Base-by-base conservation (phyloP, 1,140 invertebrate genomes). In the Drosophila ananassae region DNA sequence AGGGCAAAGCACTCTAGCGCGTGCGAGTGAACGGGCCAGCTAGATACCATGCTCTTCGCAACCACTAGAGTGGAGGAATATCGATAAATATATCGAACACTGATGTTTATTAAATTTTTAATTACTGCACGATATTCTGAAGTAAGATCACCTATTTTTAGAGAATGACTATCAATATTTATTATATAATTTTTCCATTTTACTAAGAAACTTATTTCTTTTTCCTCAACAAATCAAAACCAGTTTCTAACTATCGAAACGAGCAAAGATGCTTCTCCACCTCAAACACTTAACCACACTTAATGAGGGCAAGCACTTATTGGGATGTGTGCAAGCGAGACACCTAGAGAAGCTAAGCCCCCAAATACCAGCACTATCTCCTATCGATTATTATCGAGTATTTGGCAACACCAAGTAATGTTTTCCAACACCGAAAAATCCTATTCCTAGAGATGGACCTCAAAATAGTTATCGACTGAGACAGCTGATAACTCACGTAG, bases 1-100 rank as follows among this genome's bases (percentile, higher is more conserved):
- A 79, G 82, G 83, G 82, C 82, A 85, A 85, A 87, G 81, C 81
- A 85, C 82, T 72, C 75, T 80, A 61, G 48, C 37, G 13, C 30
- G 37, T 78, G 78, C 32, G 77, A 47, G 74, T 2, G 74, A 85
- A 41, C 46, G 78, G 30, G 78, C 81, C 32, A 56, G 22, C 73
- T 39, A 69, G 52, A 75, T 30, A 22, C n/a, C 7, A 21, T 9
- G 25, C 25, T 28, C 25, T 28, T 28, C 25, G 25, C 25, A 28
- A 28, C 25, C 25, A 28, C 25, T 28, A 28, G 25, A 28, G 4
- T 28, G 25, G 4, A 4, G 10, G 10, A 37, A 12, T 12, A 37
- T 37, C 34, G 34, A 37, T 37, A 37, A 37, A 10, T 3, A 37
- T 12, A 37, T 37, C 34, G 34, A 37, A 4, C 12, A n/a, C 4